phyloP scores from a whole-genome alignment of 2,113 vertebrate species.

The Electrona antarctica region DNA sequence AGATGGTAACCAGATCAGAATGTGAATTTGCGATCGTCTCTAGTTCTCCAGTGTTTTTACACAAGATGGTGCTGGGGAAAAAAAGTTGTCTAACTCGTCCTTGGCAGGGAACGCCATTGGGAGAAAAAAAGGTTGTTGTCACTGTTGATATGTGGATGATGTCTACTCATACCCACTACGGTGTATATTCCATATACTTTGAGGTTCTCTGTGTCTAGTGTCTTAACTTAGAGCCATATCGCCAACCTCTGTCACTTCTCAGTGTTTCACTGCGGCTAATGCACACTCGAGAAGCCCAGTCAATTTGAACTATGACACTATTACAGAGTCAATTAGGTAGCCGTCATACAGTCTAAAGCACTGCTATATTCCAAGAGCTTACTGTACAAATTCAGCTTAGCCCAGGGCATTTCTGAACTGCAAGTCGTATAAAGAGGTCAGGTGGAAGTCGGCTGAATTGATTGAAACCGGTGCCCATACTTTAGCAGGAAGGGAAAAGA shows the following conservation, averaged over 20 bases:
- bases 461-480: conserved; percentile 53
- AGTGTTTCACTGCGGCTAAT: conserved; percentile 41
- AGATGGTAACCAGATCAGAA: no score
- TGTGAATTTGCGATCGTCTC: no score
- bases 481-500: conserved; percentile 36
- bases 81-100: no score
- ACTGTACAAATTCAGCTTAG: conserved; percentile 34
- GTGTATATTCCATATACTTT: no score
- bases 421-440: conserved; percentile 54
- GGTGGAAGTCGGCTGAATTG: conserved; percentile 62
- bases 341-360: conserved; percentile 28
- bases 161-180: no score
- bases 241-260: conserved; percentile 20
- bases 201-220: no score
- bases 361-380: conserved; percentile 41
- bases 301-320: conserved; percentile 67
- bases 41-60: no score
- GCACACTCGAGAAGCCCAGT: conserved; percentile 52
- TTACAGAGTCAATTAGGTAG: conserved; percentile 69
- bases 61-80: no score
- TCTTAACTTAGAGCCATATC: conserved; percentile 16
- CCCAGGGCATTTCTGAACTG: conserved; percentile 33
- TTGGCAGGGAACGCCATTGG: no score
- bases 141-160: no score
- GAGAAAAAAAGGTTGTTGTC: no score